Base-by-base conservation (phyloP, 2,797 vertebrate genomes). In the Morus bassanus region DNA sequence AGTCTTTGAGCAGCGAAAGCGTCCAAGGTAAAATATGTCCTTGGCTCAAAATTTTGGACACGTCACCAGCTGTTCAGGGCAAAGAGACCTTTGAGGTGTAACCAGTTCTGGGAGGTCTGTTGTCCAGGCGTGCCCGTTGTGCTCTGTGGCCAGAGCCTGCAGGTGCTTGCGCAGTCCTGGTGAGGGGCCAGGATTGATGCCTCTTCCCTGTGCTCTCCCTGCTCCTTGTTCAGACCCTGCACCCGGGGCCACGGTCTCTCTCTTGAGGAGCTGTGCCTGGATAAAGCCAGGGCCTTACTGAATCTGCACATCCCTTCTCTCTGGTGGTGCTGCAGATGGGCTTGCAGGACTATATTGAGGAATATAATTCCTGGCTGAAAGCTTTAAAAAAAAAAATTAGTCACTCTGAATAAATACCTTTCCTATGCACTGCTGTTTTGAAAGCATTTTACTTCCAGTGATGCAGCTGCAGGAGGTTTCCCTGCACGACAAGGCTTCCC, bases 111-210 rank as follows among this genome's bases (percentile, higher is more conserved):
- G 45, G 37, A 68, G 6, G 9, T 60, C 31, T 48, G 28, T 61
- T 18, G 6, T 51, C 18, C 35, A 50, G 33, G 11, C 0, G 0
- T 61, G 31, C 14, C 17, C 0, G 0, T 18, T 65, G 14, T 65
- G n/a, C n/a, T 70, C 41, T 43, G 31, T 0, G 3, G 17, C 45
- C 81, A 48, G 28, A 94, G 45, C 39, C 51, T 23, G 8, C 16
- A 63, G 51, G 22, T 6, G 6, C 28, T 41, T 23, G 15, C 4
- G 7, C 21, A 39, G 24, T 45, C 25, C 63, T 13, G 18, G 3
- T 37, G 60, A 33, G 27, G 41, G 41, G 14, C 11, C 15, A 41
- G 53, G 35, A 30, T 11, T 9, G 39, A 39, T 23, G 18, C 15
- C 64, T 74, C n/a, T 14, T 27, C 56, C 27, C 4, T 15, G 39